These are phyloP conservation scores for Schlechtendalia chinensis DNA, from an alignment of 1,140 invertebrate genomes.

Conservation along the genomic window DNA sequence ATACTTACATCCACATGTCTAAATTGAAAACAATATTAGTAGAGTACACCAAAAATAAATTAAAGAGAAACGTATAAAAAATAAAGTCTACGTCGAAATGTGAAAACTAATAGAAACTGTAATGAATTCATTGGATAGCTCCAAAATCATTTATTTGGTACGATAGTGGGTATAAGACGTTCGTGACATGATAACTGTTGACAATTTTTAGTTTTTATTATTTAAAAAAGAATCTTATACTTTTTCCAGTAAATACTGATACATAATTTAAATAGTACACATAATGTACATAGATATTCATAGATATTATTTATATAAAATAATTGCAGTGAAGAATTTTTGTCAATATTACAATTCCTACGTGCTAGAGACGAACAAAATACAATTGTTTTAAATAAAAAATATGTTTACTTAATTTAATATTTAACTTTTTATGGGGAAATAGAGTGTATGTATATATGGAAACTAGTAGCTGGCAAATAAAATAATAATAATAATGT, in stretches of 20 bases:
- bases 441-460: not conserved
- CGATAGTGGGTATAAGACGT: not conserved
- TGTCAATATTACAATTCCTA: not conserved
- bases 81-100: not conserved
- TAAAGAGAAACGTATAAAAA: not conserved
- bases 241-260: not conserved
- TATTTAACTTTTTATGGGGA: not conserved
- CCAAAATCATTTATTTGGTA: not conserved
- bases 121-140: not conserved
- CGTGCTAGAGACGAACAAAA: not conserved
- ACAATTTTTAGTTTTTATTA: constrained; percentile 12
- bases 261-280: too few species aligned
- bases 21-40: too few species aligned
- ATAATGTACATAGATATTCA: not conserved
- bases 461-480: constrained; percentile 1
- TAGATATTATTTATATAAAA: too few species aligned
- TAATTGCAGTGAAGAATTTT: not conserved
- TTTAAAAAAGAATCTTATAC: not conserved
- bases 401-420: constrained; percentile 2
- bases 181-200: not conserved
- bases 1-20: too few species aligned
- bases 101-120: not conserved
- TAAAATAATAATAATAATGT: too few species aligned
- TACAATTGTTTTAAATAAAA: not conserved
- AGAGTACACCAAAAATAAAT: not conserved